Percentiles rank a stretch among this genome's conserved stretches.
phyloP scores from a whole-genome alignment of 2,113 vertebrate species.

The Leptocoma aspasia region DNA sequence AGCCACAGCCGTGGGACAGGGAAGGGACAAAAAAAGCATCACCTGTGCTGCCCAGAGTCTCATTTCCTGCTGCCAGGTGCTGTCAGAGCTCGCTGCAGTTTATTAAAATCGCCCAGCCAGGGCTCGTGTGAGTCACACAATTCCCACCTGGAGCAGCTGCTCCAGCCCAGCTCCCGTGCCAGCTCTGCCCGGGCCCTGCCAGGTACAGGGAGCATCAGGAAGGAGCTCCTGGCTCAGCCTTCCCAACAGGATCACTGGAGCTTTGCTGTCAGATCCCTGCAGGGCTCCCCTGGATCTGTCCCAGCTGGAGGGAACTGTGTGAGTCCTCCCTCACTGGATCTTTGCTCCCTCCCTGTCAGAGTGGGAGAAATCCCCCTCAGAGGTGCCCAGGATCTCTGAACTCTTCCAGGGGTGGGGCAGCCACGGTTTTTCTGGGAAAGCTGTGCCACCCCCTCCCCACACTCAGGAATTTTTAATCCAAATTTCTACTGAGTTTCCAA shows the following conservation, averaged over 20 bases:
- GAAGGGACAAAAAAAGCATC: accelerated
- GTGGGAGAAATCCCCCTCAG: background rate
- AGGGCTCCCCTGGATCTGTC: background rate
- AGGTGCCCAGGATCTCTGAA: background rate
- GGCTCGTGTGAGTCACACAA: background rate
- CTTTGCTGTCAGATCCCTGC: background rate
- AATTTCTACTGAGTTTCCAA: background rate
- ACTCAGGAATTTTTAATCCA: background rate
- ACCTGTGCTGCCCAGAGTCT: background rate
- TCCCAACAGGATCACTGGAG: accelerated
- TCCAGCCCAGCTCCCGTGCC: background rate
- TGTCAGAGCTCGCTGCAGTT: background rate
- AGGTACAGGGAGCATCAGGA: background rate
- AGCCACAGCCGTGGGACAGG: background rate
- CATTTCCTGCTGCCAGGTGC: background rate
- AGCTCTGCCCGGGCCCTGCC: background rate
- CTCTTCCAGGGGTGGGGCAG: background rate
- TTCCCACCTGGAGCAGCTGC: background rate
- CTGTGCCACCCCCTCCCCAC: no score
- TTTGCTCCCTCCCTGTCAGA: background rate
- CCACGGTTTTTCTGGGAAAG: background rate
- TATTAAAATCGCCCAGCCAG: background rate
- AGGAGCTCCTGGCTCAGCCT: background rate
- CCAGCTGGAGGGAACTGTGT: background rate
- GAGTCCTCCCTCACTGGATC: no score